These are phyloP conservation scores for Cyphomyrmex costatus DNA, from an alignment of 1,140 invertebrate genomes.

Conservation along the genomic window DNA sequence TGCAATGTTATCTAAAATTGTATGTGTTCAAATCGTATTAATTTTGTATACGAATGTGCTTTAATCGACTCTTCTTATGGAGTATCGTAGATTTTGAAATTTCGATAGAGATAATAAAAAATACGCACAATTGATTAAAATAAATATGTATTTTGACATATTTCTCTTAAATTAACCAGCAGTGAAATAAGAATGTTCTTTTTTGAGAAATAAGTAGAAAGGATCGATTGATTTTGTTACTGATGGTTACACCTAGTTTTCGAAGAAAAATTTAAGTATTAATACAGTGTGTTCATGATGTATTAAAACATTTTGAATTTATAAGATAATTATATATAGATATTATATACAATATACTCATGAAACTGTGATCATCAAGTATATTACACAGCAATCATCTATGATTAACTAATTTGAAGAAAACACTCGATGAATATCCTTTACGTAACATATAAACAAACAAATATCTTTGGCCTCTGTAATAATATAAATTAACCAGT, in stretches of 20 bases:
- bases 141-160: neutral
- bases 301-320: neutral
- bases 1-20: neutral
- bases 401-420: neutral
- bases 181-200: neutral
- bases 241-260: neutral
- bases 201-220: neutral
- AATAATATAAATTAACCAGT: neutral
- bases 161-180: neutral
- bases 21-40: neutral
- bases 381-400: neutral
- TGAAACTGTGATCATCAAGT: neutral
- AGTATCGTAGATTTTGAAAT: neutral
- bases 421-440: neutral
- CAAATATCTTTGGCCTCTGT: neutral
- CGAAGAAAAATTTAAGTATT: neutral
- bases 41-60: neutral
- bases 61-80: neutral
- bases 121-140: conserved; percentile 4
- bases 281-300: neutral
- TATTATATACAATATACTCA: neutral
- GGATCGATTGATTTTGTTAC: neutral
- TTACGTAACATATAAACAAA: neutral
- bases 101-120: neutral
- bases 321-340: neutral